Evolutionary conservation across 2,113 vertebrate species (phyloP), one percentile per base, ranked within the genome.

Genomic region (Cynoglossus semilaevis): DNA sequence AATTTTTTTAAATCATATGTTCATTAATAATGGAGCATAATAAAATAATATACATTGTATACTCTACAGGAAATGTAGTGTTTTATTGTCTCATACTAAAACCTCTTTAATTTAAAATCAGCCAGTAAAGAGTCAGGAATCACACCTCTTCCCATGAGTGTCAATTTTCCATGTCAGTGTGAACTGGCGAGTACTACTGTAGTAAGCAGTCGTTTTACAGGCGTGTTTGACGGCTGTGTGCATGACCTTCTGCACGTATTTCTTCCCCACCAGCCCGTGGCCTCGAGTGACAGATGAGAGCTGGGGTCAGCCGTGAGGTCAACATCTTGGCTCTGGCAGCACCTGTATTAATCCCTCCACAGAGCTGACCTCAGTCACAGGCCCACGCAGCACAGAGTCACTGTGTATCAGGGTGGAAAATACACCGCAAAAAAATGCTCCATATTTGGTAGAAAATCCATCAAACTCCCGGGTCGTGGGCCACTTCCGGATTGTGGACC

Each of bases 241-340:
- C 58, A 51, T 22, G 5, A 11, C 45, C 12, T 44, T 2, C 2
- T 12, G 52, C 19, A 9, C 52, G 67, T 67, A 51, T 59, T 29
- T 66, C 48, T 42, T 42, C n/a, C 52, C 46, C 63, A 65, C 35
- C 50, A 72, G 58, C 58, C 18, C 46, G 66, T 70, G 62, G 58
- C 52, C 38, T 62, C 15, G 22, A 67, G 34, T 65, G 64, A 61
- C 15, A 5, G 48, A 62, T 46, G 15, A 56, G 48, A 51, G 43
- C 22, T 35, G 22, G 15, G 66, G 61, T 77, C 68, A 68, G 18
- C 8, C 5, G 50, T 37, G 51, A 15, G 56, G 63, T 70, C 49
- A 36, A 1, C 0, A 0, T 17, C 29, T 36, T 3, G 48, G 41
- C 42, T 7, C 52, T 16, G 18, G 10, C 13, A 63, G 29, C 55